These are phyloP conservation scores for Tokudaia muenninki DNA, from an alignment of 2,797 vertebrate genomes.

Conservation along the genomic window DNA sequence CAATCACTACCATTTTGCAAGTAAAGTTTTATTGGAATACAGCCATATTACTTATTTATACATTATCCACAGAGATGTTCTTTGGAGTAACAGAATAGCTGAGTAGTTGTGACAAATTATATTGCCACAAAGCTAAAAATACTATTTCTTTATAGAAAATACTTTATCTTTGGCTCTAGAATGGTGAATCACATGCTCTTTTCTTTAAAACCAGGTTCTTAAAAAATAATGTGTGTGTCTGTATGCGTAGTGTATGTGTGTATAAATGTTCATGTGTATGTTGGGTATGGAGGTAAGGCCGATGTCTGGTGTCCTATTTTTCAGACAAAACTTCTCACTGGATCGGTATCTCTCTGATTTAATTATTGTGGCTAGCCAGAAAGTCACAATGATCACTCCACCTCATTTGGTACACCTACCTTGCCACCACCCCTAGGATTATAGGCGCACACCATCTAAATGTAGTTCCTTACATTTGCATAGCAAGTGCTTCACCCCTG, in stretches of 20 bases:
- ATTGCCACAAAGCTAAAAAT: not conserved
- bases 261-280: not conserved
- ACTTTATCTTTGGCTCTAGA: conserved; percentile 10
- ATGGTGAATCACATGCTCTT: not conserved
- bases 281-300: not conserved
- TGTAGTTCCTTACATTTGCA: not conserved
- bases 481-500: not conserved
- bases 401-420: not conserved
- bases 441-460: not conserved
- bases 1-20: not conserved
- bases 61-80: not conserved
- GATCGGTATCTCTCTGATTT: not conserved
- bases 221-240: not conserved
- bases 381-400: not conserved
- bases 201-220: conserved; percentile 40
- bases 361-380: not conserved
- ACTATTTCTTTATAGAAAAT: conserved; percentile 10
- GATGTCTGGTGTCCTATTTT: not conserved
- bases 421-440: not conserved
- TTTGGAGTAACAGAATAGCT: not conserved
- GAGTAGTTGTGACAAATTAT: not conserved
- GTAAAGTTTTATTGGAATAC: not conserved
- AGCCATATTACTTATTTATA: not conserved
- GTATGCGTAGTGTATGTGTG: not conserved
- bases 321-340: not conserved